phyloP scores from a whole-genome alignment of 2,888 invertebrate genomes.

The Tetragnatha montana region DNA sequence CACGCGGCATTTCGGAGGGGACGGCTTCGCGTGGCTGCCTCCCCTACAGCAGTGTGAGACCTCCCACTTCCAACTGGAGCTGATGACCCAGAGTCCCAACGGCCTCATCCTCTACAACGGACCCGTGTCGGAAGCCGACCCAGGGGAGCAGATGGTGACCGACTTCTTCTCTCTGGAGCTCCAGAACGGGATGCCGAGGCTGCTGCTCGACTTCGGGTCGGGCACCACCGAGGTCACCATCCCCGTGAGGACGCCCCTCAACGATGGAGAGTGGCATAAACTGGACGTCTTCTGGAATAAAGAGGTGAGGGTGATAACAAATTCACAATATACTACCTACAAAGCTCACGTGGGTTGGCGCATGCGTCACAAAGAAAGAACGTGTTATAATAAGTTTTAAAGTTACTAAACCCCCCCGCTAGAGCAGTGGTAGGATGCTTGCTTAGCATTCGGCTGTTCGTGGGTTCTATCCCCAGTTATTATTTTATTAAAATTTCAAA shows the following conservation, averaged over 20 bases:
- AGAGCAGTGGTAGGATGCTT: too few relatives aligned
- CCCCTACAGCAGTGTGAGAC: constrained; percentile 90
- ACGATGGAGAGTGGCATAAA: constrained; percentile 90
- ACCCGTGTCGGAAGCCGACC: constrained; percentile 78
- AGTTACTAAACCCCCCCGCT: too few relatives aligned
- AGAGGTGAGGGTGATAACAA: constrained; percentile 57
- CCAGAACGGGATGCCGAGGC: constrained; percentile 84
- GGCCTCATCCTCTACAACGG: constrained; percentile 94
- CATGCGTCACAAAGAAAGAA: too few relatives aligned
- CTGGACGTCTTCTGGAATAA: constrained; percentile 84
- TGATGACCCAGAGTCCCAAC: constrained; percentile 85
- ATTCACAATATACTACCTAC: too few relatives aligned
- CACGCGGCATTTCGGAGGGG: constrained; percentile 89
- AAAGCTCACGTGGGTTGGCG: too few relatives aligned
- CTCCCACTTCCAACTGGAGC: constrained; percentile 87
- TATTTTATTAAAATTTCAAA: too few relatives aligned
- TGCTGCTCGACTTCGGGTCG: constrained; percentile 91
- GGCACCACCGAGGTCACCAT: constrained; percentile 85
- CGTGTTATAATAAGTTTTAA: too few relatives aligned
- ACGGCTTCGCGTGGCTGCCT: constrained; percentile 94
- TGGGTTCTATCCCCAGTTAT: too few relatives aligned
- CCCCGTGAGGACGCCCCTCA: constrained; percentile 82
- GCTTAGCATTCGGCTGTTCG: too few relatives aligned
- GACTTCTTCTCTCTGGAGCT: constrained; percentile 95
- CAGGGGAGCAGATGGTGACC: constrained; percentile 73